Evolutionary conservation across 2,888 invertebrate species (phyloP).

Genomic region (Meliscaeva auricollis): DNA sequence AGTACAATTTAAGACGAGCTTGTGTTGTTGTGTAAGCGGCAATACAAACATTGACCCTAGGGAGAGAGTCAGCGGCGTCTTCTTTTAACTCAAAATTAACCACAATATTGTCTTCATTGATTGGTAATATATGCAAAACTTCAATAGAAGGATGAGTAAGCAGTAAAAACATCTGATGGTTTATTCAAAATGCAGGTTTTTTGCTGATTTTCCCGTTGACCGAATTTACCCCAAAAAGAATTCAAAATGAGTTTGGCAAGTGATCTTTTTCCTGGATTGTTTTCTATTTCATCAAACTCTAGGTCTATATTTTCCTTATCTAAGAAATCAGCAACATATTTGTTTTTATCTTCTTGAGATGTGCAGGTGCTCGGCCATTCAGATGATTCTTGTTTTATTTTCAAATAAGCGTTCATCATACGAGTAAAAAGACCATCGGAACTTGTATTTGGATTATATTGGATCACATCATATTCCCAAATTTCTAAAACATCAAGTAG

Average conservation of each 20-base stretch:
- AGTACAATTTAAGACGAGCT: conserved; percentile 80
- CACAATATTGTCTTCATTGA: conserved; percentile 9
- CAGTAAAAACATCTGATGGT: conserved; percentile 28
- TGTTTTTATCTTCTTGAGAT: conserved; percentile 60
- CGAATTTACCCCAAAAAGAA: conserved; percentile 79
- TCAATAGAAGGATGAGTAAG: conserved; percentile 22
- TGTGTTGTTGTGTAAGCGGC: conserved; percentile 80
- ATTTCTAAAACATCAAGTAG: background rate
- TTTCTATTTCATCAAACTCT: conserved; percentile 54
- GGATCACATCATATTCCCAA: conserved; percentile 18
- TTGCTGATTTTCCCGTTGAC: conserved; percentile 76
- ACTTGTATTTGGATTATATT: conserved; percentile 59
- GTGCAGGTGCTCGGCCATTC: conserved; percentile 76
- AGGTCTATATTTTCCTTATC: background rate
- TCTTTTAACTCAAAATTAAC: background rate
- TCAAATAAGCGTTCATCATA: conserved; percentile 78
- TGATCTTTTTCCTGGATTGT: conserved; percentile 77
- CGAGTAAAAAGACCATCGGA: conserved; percentile 76
- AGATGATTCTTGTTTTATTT: conserved; percentile 77
- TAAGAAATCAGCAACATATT: conserved; percentile 76
- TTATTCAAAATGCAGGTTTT: conserved; percentile 73
- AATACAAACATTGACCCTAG: background rate
- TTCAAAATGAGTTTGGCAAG: conserved; percentile 78
- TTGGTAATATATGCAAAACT: conserved; percentile 6
- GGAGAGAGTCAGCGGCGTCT: background rate